Percentiles rank a stretch among this genome's conserved stretches.
Conservation (phyloP, 2,113 vertebrate species). For the Gyps fulvus region DNA sequence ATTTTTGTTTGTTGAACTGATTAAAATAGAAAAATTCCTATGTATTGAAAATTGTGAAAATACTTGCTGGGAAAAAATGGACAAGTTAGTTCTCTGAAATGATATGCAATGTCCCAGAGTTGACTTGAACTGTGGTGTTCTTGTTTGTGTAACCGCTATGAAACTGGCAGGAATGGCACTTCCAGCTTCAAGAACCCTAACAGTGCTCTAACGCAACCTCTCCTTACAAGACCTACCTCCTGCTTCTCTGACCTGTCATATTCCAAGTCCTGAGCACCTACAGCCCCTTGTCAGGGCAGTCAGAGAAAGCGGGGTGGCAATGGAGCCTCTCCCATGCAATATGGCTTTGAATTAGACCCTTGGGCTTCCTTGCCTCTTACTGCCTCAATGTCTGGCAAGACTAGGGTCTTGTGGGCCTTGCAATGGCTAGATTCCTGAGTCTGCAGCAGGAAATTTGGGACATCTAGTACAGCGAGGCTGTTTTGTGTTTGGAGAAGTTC, state of each 20-base stretch:
- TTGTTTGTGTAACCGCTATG: background rate
- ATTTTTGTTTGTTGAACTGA: background rate
- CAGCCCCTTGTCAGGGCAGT: background rate
- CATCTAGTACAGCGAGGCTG: background rate
- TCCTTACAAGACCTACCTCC: background rate
- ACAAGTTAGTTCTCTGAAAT: background rate
- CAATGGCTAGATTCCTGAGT: background rate
- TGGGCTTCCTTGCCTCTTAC: background rate
- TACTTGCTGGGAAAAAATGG: background rate
- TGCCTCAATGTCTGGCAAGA: background rate
- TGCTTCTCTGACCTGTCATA: background rate
- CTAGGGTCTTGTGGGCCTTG: background rate
- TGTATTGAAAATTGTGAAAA: background rate
- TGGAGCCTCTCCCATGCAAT: background rate
- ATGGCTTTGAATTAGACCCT: background rate
- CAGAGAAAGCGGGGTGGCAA: background rate
- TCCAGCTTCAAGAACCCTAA: background rate
- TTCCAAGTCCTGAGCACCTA: background rate
- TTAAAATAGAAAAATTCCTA: background rate
- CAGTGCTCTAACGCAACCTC: background rate
- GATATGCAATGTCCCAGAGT: accelerated
- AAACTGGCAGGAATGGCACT: background rate
- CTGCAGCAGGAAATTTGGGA: background rate
- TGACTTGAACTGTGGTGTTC: background rate
- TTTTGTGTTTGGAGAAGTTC: background rate